Evolutionary conservation across 2,797 vertebrate species (phyloP).

Genomic region (Lithobates sylvaticus): DNA sequence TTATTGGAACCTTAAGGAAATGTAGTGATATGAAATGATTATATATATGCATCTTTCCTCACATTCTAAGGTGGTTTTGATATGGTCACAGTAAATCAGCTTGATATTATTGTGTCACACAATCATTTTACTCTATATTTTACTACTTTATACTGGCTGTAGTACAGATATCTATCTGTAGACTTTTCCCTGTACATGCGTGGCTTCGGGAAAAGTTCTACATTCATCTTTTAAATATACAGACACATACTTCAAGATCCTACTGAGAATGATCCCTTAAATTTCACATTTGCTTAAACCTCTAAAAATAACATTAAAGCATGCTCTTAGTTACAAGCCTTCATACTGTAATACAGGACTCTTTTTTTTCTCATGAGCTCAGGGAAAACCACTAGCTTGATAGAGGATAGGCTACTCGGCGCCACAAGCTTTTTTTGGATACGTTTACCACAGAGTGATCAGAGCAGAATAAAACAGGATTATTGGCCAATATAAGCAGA

Average conservation of each 20-base stretch:
- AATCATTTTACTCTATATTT: no score
- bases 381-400: slow-evolving; percentile 29
- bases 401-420: slow-evolving; percentile 30
- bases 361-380: slow-evolving; percentile 16
- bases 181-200: background rate
- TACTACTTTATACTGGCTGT: no score
- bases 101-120: no score
- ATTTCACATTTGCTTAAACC: background rate
- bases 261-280: background rate
- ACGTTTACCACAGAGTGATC: slow-evolving; percentile 41
- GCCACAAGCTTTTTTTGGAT: slow-evolving; percentile 45
- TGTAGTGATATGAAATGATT: no score
- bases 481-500: slow-evolving; percentile 35
- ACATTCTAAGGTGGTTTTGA: no score
- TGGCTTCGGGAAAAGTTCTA: background rate
- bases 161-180: no score
- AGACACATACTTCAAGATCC: background rate
- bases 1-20: no score
- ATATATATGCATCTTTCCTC: no score
- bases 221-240: background rate
- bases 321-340: background rate
- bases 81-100: no score
- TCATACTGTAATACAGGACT: slow-evolving; percentile 22
- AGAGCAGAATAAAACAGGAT: slow-evolving; percentile 21
- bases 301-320: background rate